Percentiles rank a stretch among this genome's conserved stretches.
These are phyloP conservation scores for Idaea aversata DNA, from an alignment of 2,888 invertebrate genomes.

Conservation along the genomic window DNA sequence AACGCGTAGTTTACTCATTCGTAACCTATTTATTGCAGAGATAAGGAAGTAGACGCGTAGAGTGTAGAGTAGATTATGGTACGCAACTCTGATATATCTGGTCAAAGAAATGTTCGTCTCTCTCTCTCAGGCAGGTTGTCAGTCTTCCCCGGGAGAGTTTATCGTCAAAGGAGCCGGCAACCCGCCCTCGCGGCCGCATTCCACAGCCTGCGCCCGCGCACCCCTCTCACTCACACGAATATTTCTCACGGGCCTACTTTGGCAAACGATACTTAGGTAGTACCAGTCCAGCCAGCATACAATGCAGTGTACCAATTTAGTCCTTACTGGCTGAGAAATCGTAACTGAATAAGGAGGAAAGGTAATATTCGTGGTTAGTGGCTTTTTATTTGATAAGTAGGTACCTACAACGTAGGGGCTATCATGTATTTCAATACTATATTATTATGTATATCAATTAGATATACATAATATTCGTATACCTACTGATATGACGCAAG, in stretches of 20 bases:
- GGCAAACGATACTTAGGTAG: constrained; percentile 47
- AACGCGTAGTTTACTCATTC: constrained; percentile 1
- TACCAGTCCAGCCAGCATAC: constrained; percentile 27
- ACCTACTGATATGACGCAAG: too few relatives aligned
- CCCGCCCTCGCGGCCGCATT: constrained; percentile 74
- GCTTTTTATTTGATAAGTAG: background rate
- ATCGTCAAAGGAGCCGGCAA: constrained; percentile 76
- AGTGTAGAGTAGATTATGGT: background rate
- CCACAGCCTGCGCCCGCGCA: constrained; percentile 59
- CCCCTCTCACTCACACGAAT: constrained; percentile 71
- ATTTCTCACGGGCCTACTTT: constrained; percentile 79
- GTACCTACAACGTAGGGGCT: background rate
- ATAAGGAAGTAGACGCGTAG: constrained; percentile 12
- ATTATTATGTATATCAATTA: too few relatives aligned
- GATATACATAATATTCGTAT: too few relatives aligned
- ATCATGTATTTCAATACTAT: too few relatives aligned
- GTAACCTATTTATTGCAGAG: constrained; percentile 12
- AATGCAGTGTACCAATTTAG: constrained; percentile 34
- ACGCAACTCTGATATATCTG: constrained; percentile 39
- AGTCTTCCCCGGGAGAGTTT: constrained; percentile 63
- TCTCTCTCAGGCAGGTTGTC: constrained; percentile 62
- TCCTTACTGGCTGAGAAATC: constrained; percentile 12
- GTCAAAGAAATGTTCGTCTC: constrained; percentile 62
- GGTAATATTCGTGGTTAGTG: background rate
- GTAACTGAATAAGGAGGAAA: background rate